phyloP scores from a whole-genome alignment of 2,113 vertebrate genomes.

The Otus sunia region DNA sequence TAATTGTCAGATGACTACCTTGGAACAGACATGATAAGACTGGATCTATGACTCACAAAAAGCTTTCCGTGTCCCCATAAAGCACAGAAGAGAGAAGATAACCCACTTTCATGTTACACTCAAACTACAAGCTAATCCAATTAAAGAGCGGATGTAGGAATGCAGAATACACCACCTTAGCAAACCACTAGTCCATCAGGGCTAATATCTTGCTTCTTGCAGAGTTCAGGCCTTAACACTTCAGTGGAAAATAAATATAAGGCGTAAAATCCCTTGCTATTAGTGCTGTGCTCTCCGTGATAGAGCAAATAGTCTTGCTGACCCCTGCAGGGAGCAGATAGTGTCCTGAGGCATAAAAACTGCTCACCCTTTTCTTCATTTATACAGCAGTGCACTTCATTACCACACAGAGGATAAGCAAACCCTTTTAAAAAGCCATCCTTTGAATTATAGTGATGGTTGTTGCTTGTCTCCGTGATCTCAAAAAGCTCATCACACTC shows the following conservation, averaged over 20 bases:
- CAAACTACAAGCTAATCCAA: slow-evolving; percentile 15
- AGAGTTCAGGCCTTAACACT: background rate
- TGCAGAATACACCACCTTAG: background rate
- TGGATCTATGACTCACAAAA: background rate
- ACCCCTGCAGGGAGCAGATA: slow-evolving; percentile 7
- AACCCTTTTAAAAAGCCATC: background rate
- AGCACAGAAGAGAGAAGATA: background rate
- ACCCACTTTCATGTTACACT: background rate
- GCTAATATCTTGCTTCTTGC: background rate
- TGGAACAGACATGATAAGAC: background rate
- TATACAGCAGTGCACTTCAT: background rate
- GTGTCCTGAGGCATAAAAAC: slow-evolving; percentile 3
- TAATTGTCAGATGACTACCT: background rate
- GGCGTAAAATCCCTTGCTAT: background rate
- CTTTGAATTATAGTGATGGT: background rate
- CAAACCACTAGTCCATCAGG: background rate
- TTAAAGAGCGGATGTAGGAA: background rate
- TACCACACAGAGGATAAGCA: background rate
- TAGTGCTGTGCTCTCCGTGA: background rate
- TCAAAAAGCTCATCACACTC: background rate
- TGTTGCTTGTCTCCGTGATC: background rate
- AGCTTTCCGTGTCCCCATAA: background rate
- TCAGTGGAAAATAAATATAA: background rate
- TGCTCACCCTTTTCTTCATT: background rate
- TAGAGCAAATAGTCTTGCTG: background rate